Conservation (phyloP, 1,140 invertebrate species). For the Calosoma granatense region DNA sequence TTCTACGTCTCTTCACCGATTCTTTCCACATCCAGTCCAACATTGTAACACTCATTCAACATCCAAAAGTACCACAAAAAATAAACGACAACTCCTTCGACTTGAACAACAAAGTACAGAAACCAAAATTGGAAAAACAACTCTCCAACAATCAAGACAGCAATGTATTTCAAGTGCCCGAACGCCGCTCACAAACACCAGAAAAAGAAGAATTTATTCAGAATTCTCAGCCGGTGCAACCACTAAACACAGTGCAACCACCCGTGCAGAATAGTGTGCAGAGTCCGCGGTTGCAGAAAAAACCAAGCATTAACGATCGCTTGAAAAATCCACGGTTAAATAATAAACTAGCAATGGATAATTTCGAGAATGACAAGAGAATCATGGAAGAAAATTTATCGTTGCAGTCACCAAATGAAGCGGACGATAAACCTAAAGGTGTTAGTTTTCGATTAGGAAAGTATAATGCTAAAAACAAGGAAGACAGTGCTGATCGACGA, state of each 20-base stretch:
- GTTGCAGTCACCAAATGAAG: slow-evolving; percentile 14
- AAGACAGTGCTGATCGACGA: neutral
- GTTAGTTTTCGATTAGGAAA: slow-evolving; percentile 17
- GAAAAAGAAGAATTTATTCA: slow-evolving; percentile 2
- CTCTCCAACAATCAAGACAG: neutral
- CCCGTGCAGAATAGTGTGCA: neutral
- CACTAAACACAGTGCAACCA: too few relatives aligned
- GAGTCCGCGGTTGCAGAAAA: slow-evolving; percentile 18
- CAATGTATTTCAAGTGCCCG: too few relatives aligned
- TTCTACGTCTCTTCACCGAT: slow-evolving; percentile 82
- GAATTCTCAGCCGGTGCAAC: too few relatives aligned
- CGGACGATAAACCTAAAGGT: slow-evolving; percentile 14
- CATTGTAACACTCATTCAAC: slow-evolving; percentile 67
- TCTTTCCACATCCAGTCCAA: slow-evolving; percentile 84
- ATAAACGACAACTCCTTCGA: slow-evolving; percentile 33
- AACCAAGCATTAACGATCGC: slow-evolving; percentile 27
- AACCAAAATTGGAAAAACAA: neutral
- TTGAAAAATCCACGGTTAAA: slow-evolving; percentile 31
- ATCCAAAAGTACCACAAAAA: slow-evolving; percentile 47
- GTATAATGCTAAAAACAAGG: neutral
- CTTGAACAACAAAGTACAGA: slow-evolving; percentile 26
- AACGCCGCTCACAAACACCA: neutral
- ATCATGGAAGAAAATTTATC: slow-evolving; percentile 17
- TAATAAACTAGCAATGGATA: neutral
- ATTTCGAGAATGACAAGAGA: slow-evolving; percentile 13